Conservation (phyloP, 2,888 invertebrate species). For the Ellobium chinense region DNA sequence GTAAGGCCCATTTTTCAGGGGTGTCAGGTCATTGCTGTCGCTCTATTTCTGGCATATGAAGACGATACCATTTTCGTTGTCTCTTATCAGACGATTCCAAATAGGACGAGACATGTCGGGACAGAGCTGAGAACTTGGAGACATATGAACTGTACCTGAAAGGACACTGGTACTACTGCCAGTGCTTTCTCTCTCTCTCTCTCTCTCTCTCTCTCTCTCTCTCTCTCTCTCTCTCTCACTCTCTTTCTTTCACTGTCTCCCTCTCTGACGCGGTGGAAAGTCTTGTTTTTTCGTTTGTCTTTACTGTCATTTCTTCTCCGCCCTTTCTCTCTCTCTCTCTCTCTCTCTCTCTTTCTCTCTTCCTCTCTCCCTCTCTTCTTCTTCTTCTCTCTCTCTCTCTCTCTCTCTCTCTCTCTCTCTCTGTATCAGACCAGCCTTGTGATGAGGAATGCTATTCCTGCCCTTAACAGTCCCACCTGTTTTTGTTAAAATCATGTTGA, state of each 20-base stretch:
- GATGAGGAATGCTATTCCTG: too few species aligned
- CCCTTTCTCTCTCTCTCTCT: not conserved
- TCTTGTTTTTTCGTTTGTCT: not conserved
- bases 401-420: slow-evolving; percentile 4
- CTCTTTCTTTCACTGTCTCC: not conserved
- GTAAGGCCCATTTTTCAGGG: too few species aligned
- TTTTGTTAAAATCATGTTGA: too few species aligned
- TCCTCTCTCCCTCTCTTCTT: not conserved
- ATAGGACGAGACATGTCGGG: too few species aligned
- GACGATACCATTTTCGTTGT: too few species aligned
- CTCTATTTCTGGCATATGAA: too few species aligned
- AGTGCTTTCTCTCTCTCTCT: not conserved
- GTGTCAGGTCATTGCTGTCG: too few species aligned
- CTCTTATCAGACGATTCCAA: too few species aligned
- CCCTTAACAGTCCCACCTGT: too few species aligned
- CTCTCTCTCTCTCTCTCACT: not conserved
- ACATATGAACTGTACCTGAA: too few species aligned
- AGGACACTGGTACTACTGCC: not conserved
- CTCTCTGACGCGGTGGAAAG: not conserved
- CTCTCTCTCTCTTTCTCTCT: not conserved
- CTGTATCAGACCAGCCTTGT: not conserved
- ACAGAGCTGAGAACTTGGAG: too few species aligned
- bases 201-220: slow-evolving; percentile 4
- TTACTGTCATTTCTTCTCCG: not conserved
- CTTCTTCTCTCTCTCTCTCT: not conserved